A percentile compares a stretch with the other conserved stretches of the same genome.
These are phyloP conservation scores for Jaculus jaculus DNA, from an alignment of 2,113 vertebrate species.

Conservation along the genomic window DNA sequence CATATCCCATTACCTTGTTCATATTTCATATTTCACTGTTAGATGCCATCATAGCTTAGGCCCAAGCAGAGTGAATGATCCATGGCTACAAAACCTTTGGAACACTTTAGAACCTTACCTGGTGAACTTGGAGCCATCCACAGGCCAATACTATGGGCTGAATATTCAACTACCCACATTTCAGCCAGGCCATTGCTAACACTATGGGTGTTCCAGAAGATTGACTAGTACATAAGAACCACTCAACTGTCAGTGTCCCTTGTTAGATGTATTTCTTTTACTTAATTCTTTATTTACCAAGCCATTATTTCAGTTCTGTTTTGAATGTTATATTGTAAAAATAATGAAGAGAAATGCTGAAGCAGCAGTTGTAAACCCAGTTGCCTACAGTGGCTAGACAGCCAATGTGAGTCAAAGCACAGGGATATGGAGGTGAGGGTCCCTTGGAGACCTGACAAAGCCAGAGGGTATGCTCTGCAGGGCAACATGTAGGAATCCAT, in stretches of 20 bases:
- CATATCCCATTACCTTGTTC: background rate
- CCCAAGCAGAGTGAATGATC: background rate
- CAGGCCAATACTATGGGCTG: background rate
- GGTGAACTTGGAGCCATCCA: no score
- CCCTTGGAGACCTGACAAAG: accelerated
- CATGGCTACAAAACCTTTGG: background rate
- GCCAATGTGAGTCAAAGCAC: background rate
- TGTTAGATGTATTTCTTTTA: background rate
- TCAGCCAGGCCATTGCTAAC: background rate
- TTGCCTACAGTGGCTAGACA: background rate
- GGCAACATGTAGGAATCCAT: no score
- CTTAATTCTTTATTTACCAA: background rate
- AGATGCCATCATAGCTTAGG: background rate
- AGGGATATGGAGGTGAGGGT: background rate
- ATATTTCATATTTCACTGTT: background rate
- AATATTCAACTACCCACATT: background rate
- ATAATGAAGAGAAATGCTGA: background rate
- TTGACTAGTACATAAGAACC: background rate
- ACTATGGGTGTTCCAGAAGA: background rate
- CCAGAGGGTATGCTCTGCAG: accelerated
- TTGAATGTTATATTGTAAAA: background rate
- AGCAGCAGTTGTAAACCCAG: background rate
- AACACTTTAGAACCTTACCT: background rate
- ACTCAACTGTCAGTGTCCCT: background rate
- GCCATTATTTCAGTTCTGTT: background rate